Evolutionary conservation across 2,797 vertebrate genomes (phyloP).

Genomic region (Anabas testudineus): DNA sequence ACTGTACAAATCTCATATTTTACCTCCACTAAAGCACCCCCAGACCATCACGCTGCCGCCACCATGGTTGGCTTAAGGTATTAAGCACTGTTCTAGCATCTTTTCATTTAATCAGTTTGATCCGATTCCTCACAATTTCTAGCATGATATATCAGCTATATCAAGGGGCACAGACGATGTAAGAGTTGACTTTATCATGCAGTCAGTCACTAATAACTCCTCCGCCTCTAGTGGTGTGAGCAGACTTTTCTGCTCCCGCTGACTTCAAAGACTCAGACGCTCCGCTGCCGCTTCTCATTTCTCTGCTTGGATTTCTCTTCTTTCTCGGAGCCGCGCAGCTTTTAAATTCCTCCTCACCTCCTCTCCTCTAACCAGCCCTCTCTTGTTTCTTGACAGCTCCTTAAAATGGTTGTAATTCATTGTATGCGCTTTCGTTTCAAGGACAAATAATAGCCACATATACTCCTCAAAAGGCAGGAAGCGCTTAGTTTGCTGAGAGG

Average conservation of each 20-base stretch:
- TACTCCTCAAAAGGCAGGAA: conserved; percentile 78
- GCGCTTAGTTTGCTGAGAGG: conserved; percentile 73
- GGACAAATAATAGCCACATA: conserved; percentile 71
- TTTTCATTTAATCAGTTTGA: no score
- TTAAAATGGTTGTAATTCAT: conserved; percentile 72
- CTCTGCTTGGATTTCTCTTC: conserved; percentile 45
- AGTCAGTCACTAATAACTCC: conserved; percentile 20
- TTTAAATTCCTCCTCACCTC: conserved; percentile 51
- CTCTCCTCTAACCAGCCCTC: conserved; percentile 46
- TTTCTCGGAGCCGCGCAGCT: conserved; percentile 41
- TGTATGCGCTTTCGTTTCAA: conserved; percentile 64
- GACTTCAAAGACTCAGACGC: conserved; percentile 60
- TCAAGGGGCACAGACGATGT: neutral
- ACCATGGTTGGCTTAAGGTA: no score
- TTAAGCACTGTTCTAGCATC: no score
- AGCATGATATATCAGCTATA: no score
- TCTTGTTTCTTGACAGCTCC: conserved; percentile 69
- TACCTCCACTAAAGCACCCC: no score
- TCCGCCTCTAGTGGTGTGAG: conserved; percentile 10
- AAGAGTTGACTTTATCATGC: neutral
- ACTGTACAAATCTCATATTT: no score
- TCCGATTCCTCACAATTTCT: no score
- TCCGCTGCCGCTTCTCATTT: conserved; percentile 52
- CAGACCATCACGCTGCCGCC: no score
- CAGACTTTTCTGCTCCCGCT: conserved; percentile 27